Evolutionary conservation across 2,113 vertebrate genomes (phyloP).

Genomic region (Melanostigma gelatinosum): DNA sequence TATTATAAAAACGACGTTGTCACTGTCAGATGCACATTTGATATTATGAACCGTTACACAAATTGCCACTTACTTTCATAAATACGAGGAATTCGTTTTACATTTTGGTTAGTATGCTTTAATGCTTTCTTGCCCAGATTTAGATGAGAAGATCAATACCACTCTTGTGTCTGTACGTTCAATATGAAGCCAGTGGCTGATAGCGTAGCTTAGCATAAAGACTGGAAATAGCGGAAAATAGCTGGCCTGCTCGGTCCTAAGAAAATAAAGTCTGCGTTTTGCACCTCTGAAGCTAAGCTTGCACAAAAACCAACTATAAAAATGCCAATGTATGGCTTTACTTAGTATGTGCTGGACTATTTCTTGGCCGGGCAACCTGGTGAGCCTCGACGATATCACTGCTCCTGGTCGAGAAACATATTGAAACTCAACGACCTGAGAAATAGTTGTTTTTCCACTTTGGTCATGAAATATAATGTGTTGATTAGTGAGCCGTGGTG

Average conservation of each 20-base stretch:
- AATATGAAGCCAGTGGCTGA: background rate
- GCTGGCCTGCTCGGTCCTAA: background rate
- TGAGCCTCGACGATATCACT: background rate
- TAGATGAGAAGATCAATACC: background rate
- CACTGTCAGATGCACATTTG: background rate
- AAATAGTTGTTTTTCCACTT: background rate
- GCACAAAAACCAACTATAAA: background rate
- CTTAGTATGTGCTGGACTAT: background rate
- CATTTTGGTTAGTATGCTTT: background rate
- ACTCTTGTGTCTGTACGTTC: background rate
- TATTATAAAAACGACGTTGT: background rate
- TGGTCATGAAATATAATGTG: background rate
- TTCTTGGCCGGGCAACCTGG: constrained; percentile 11
- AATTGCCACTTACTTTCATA: background rate
- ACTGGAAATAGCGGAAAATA: background rate
- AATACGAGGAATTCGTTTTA: background rate
- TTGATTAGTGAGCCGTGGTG: constrained; percentile 4
- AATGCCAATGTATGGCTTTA: background rate
- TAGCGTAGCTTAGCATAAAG: constrained; percentile 1
- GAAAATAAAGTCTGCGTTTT: background rate
- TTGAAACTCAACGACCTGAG: background rate
- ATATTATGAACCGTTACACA: background rate
- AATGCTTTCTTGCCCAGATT: background rate
- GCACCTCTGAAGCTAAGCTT: background rate
- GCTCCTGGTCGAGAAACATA: background rate